A percentile compares a stretch with the other conserved stretches of the same genome.
Conservation (phyloP, 2,888 invertebrate genomes). For the Isotomurus palustris region DNA sequence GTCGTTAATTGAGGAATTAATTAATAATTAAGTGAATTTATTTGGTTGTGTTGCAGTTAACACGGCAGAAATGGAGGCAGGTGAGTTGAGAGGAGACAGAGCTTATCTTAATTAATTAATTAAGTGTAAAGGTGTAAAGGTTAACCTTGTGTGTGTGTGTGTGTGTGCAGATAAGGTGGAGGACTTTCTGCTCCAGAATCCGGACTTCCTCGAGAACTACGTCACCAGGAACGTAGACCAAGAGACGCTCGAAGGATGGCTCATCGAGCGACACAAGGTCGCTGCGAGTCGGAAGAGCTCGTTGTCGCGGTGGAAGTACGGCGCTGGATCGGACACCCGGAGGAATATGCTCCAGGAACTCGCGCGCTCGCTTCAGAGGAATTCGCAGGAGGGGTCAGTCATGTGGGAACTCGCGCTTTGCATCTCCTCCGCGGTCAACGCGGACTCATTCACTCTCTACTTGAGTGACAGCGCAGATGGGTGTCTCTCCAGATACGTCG, state of each 20-base stretch:
- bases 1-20: no score
- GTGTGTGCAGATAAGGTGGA: slow-evolving; percentile 52
- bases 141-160: no score
- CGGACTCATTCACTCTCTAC: slow-evolving; percentile 63
- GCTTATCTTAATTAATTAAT: no score
- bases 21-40: no score
- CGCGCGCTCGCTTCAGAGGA: slow-evolving; percentile 59
- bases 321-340: slow-evolving; percentile 43
- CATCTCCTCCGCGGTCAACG: slow-evolving; percentile 62
- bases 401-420: slow-evolving; percentile 64
- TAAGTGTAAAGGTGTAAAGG: no score
- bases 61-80: slow-evolving; percentile 28
- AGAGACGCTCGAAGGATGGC: slow-evolving; percentile 64
- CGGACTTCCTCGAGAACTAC: slow-evolving; percentile 62
- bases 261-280: slow-evolving; percentile 57
- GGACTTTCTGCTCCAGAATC: slow-evolving; percentile 59
- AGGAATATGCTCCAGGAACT: slow-evolving; percentile 51
- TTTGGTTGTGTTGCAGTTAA: slow-evolving; percentile 12
- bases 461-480: slow-evolving; percentile 52
- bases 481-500: slow-evolving; percentile 13
- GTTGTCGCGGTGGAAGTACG: slow-evolving; percentile 53
- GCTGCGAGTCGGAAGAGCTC: slow-evolving; percentile 56
- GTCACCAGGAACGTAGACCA: slow-evolving; percentile 60
- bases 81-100: no score
- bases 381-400: slow-evolving; percentile 61